Percentiles rank a stretch among this genome's conserved stretches.
Evolutionary conservation across 1,140 invertebrate genomes (phyloP).

Genomic region (Drosophila sp.): DNA sequence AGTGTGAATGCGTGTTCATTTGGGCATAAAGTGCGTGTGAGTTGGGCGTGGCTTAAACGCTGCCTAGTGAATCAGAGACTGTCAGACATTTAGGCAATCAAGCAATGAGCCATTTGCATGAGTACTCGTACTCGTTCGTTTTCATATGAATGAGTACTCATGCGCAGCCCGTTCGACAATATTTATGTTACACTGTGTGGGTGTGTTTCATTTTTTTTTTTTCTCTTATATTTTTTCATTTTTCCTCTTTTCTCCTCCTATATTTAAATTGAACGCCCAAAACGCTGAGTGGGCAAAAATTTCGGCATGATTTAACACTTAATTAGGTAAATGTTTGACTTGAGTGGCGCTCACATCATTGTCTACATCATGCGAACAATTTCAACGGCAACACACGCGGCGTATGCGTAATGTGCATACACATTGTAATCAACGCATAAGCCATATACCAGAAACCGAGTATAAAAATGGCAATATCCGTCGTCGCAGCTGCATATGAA

Average conservation of each 20-base stretch:
- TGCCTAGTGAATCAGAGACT: slow-evolving; percentile 1
- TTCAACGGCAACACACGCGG: slow-evolving; percentile 25
- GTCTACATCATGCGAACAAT: slow-evolving; percentile 37
- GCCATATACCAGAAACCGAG: slow-evolving; percentile 4
- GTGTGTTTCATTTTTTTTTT: background rate
- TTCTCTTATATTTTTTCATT: background rate
- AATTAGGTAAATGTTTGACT: slow-evolving; percentile 79
- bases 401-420: slow-evolving; percentile 75
- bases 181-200: slow-evolving; percentile 7
- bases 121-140: slow-evolving; percentile 25
- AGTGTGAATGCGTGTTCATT: slow-evolving; percentile 51
- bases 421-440: slow-evolving; percentile 62
- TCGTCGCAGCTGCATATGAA: slow-evolving; percentile 12
- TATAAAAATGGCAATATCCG: slow-evolving; percentile 22
- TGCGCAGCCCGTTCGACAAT: slow-evolving; percentile 14
- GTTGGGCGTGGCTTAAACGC: slow-evolving; percentile 49
- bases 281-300: slow-evolving; percentile 69
- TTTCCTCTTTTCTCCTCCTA: too few species aligned
- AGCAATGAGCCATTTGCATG: slow-evolving; percentile 34
- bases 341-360: slow-evolving; percentile 69
- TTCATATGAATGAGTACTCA: slow-evolving; percentile 43
- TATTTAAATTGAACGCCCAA: slow-evolving; percentile 33
- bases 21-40: slow-evolving; percentile 53
- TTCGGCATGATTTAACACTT: slow-evolving; percentile 81
- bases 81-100: slow-evolving; percentile 18